Percentiles rank a stretch among this genome's conserved stretches.
These are phyloP conservation scores for Epinotia demarniana DNA, from an alignment of 2,888 invertebrate genomes.

Conservation along the genomic window DNA sequence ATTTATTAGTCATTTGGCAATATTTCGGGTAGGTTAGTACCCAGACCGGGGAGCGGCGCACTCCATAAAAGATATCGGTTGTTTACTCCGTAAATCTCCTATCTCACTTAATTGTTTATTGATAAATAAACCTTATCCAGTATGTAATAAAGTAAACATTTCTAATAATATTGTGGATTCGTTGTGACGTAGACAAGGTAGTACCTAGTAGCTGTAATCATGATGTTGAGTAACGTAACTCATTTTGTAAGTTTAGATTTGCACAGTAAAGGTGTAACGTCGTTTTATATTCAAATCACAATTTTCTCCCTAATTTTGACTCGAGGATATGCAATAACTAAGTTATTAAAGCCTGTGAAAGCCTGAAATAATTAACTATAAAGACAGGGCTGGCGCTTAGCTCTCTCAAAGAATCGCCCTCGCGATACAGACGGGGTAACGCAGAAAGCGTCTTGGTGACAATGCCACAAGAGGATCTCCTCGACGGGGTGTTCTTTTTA, in stretches of 20 bases:
- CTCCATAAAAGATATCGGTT: constrained; percentile 35
- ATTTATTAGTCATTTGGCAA: constrained; percentile 65
- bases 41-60: constrained; percentile 38
- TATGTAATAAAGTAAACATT: not conserved
- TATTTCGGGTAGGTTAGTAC: constrained; percentile 48
- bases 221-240: constrained; percentile 34
- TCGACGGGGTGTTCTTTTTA: too few relatives aligned
- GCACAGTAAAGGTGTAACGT: constrained; percentile 9
- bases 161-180: too few relatives aligned
- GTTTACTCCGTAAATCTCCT: constrained; percentile 7
- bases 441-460: too few relatives aligned
- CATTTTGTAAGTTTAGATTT: constrained; percentile 16
- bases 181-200: not conserved
- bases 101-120: not conserved
- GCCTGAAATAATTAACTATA: not conserved
- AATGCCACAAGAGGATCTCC: too few relatives aligned
- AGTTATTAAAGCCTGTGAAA: not conserved
- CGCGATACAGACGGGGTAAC: too few relatives aligned
- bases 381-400: not conserved
- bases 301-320: not conserved
- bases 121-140: not conserved
- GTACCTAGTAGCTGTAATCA: constrained; percentile 20
- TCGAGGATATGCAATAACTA: constrained; percentile 1
- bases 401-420: too few relatives aligned
- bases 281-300: constrained; percentile 7